These are phyloP conservation scores for Harpagoxenus sublaevis DNA, from an alignment of 2,888 invertebrate species.

Conservation along the genomic window DNA sequence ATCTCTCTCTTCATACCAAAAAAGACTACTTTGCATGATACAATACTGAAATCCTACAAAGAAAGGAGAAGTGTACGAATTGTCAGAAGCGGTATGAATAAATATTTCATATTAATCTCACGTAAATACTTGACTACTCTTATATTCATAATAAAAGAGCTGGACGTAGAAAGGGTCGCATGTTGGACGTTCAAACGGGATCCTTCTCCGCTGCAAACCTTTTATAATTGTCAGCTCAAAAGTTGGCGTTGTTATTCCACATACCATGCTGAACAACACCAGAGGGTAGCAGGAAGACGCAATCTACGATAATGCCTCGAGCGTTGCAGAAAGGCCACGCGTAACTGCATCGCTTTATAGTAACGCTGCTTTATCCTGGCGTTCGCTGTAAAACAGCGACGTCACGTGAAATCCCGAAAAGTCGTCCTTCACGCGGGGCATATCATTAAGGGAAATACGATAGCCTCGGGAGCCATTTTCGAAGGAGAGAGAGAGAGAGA, in stretches of 20 bases:
- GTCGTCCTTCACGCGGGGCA: not conserved
- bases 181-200: not conserved
- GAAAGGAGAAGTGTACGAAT: not conserved
- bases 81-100: not conserved
- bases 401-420: constrained; percentile 28
- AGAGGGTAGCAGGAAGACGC: constrained; percentile 3
- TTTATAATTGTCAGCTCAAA: constrained; percentile 8
- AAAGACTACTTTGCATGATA: not conserved
- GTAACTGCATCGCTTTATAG: constrained; percentile 5
- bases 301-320: constrained; percentile 32
- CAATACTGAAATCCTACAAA: not conserved
- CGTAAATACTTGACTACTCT: not conserved
- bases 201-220: not conserved
- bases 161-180: not conserved
- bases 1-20: not conserved
- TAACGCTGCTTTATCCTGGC: constrained; percentile 23
- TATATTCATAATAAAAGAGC: not conserved
- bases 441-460: constrained; percentile 42
- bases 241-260: constrained; percentile 18
- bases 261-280: constrained; percentile 16
- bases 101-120: constrained; percentile 13
- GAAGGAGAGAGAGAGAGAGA: constrained; percentile 2
- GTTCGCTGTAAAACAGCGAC: constrained; percentile 20
- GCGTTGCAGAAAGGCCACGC: not conserved
- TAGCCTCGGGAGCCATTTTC: constrained; percentile 54